Evolutionary conservation across 2,113 vertebrate genomes (phyloP).

Genomic region (Osmerus eperlanus): DNA sequence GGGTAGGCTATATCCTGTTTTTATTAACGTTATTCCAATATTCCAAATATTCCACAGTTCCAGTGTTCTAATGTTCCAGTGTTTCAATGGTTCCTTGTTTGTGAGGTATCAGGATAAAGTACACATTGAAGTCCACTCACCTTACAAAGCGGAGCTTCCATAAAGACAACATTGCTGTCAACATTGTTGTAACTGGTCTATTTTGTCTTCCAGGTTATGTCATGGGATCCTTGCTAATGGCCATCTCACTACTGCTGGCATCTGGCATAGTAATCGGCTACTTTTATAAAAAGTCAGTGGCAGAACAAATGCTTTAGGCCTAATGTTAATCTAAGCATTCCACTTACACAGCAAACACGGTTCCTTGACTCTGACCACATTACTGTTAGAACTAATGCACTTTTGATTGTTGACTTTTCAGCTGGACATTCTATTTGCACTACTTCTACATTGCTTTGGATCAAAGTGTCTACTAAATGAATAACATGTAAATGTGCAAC

Average conservation of each 20-base stretch:
- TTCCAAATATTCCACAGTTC: background rate
- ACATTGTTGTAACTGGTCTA: background rate
- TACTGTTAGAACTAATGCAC: too few relatives aligned
- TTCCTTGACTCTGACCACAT: too few relatives aligned
- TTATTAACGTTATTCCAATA: background rate
- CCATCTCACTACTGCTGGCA: conserved; percentile 76
- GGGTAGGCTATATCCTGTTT: conserved; percentile 56
- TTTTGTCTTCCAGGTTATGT: conserved; percentile 66
- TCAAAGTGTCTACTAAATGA: too few relatives aligned
- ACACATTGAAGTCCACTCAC: background rate
- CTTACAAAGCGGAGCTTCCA: background rate
- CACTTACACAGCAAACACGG: too few relatives aligned
- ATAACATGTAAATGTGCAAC: too few relatives aligned
- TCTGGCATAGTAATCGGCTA: conserved; percentile 75
- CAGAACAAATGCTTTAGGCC: background rate
- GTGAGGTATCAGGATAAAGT: too few relatives aligned
- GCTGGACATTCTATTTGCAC: too few relatives aligned
- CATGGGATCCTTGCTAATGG: conserved; percentile 76
- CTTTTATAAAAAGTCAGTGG: conserved; percentile 77
- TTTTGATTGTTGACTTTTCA: too few relatives aligned
- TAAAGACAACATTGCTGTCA: background rate
- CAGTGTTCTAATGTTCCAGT: too few relatives aligned
- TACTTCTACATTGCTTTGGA: too few relatives aligned
- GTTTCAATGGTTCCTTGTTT: too few relatives aligned
- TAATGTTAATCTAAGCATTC: too few relatives aligned